Conservation (phyloP, 2,113 vertebrate genomes). For the Anoplopoma fimbria region DNA sequence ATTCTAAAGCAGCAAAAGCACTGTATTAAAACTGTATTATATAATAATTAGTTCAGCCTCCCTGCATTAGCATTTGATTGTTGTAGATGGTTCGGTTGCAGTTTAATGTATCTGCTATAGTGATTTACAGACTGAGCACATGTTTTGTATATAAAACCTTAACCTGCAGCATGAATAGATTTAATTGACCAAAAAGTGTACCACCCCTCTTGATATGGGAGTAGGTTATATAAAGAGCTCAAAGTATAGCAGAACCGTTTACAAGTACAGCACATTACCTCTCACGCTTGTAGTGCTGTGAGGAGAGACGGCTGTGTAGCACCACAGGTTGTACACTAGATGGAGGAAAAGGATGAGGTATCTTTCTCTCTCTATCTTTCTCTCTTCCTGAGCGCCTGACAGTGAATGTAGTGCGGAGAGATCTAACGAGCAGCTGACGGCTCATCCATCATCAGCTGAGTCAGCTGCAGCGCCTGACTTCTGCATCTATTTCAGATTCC, state of each 20-base stretch:
- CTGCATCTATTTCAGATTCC: slow-evolving; percentile 15
- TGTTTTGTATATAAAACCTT: neutral
- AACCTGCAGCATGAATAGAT: neutral
- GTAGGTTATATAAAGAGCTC: neutral
- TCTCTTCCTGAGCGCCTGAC: neutral
- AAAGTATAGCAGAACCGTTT: neutral
- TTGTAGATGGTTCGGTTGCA: neutral
- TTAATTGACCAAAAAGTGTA: neutral
- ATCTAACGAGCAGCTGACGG: slow-evolving; percentile 23
- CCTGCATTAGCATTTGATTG: neutral
- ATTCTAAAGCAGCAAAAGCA: neutral
- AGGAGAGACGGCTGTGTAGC: neutral
- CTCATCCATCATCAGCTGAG: slow-evolving; percentile 50
- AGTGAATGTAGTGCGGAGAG: neutral
- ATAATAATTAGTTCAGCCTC: neutral
- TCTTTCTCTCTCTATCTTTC: neutral
- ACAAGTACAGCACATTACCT: neutral
- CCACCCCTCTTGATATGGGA: neutral
- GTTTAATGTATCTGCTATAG: neutral
- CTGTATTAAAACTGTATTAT: neutral
- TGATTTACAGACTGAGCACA: neutral
- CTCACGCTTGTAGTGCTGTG: neutral
- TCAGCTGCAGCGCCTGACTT: slow-evolving; percentile 8
- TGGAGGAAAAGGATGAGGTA: slow-evolving; percentile 38
- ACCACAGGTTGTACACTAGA: slow-evolving; percentile 41